Percentiles rank a stretch among this genome's conserved stretches.
Conservation (phyloP, 2,797 vertebrate species). For the Artibeus jamaicensis region DNA sequence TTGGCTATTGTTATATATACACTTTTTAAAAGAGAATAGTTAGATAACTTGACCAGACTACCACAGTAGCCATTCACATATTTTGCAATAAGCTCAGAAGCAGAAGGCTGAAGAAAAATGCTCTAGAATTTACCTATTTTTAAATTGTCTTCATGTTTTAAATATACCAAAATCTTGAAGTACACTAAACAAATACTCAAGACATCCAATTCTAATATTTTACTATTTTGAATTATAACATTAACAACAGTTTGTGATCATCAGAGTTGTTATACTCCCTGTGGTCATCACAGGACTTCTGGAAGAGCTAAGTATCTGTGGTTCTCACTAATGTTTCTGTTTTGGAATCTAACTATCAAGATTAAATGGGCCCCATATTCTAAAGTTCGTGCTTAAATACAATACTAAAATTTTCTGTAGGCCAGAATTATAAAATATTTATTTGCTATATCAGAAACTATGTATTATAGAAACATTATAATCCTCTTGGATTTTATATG, state of each 20-base stretch:
- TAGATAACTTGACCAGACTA: neutral
- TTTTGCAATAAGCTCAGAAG: neutral
- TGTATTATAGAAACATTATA: neutral
- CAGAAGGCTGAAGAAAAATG: neutral
- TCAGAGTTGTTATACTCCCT: neutral
- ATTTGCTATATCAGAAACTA: neutral
- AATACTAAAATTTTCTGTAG: neutral
- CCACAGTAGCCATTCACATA: neutral
- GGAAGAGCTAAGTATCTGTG: neutral
- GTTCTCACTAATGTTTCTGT: neutral
- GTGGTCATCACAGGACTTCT: neutral
- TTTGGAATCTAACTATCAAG: neutral
- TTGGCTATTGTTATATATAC: neutral
- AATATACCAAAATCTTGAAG: neutral
- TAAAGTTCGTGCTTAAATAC: neutral
- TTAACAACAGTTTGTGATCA: neutral
- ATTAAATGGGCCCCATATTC: neutral
- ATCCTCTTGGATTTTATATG: neutral
- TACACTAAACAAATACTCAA: neutral
- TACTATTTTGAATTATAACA: neutral
- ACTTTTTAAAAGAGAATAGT: neutral
- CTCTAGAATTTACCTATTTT: neutral
- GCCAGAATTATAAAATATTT: conserved; percentile 2
- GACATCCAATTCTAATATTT: neutral
- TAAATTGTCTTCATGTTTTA: neutral